Conservation (phyloP, 2,797 vertebrate genomes). For the Acanthurus lineatus region DNA sequence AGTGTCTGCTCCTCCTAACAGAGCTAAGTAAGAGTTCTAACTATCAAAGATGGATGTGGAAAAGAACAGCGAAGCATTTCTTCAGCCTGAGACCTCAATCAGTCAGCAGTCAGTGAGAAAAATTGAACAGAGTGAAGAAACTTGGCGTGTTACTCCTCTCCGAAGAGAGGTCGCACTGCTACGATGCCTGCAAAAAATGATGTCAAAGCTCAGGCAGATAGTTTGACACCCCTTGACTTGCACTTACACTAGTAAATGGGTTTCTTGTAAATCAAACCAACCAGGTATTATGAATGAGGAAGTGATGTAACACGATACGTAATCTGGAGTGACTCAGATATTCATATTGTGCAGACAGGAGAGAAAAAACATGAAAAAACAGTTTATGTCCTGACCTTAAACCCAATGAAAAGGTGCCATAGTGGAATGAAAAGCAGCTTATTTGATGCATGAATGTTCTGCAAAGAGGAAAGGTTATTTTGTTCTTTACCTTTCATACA, state of each 20-base stretch:
- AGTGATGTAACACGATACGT: not conserved
- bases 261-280: not conserved
- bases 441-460: no score
- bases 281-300: not conserved
- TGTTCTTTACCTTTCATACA: no score
- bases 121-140: slow-evolving; percentile 34
- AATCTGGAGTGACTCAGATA: no score
- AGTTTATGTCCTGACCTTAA: no score
- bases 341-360: no score
- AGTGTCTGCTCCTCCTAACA: slow-evolving; percentile 16
- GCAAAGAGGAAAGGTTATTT: no score
- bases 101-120: slow-evolving; percentile 49
- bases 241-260: not conserved
- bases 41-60: slow-evolving; percentile 38
- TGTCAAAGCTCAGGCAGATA: slow-evolving; percentile 21
- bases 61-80: slow-evolving; percentile 20
- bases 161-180: slow-evolving; percentile 7
- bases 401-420: no score
- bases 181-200: not conserved
- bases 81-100: slow-evolving; percentile 51
- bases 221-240: slow-evolving; percentile 1
- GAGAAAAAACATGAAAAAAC: no score
- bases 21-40: slow-evolving; percentile 21
- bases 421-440: no score
- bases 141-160: slow-evolving; percentile 12